phyloP scores from a whole-genome alignment of 2,888 invertebrate species.

The Amphipyra berbera region DNA sequence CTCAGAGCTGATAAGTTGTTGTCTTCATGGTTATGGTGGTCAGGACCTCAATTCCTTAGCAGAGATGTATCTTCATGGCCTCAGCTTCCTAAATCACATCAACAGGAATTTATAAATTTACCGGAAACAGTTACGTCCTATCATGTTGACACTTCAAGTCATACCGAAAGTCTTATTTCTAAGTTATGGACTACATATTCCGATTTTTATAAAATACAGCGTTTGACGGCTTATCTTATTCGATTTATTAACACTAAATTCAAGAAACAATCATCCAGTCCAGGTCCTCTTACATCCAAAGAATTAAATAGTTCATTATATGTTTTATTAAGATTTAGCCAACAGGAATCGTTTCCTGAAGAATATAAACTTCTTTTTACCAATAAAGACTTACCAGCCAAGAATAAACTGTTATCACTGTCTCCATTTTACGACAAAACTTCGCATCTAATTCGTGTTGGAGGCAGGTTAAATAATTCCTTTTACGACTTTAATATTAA shows the following conservation, averaged over 20 bases:
- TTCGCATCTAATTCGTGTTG: slow-evolving; percentile 34
- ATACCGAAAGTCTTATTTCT: not conserved
- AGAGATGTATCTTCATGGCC: not conserved
- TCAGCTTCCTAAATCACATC: slow-evolving; percentile 11
- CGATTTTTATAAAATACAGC: too few species aligned
- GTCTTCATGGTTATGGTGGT: too few species aligned
- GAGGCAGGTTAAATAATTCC: slow-evolving; percentile 45
- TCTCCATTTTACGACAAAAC: too few species aligned
- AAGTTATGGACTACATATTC: slow-evolving; percentile 1
- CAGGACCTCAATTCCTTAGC: slow-evolving; percentile 10
- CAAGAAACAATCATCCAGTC: too few species aligned
- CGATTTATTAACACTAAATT: too few species aligned
- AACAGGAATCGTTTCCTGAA: too few species aligned
- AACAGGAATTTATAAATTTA: not conserved
- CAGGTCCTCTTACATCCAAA: too few species aligned
- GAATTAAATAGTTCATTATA: slow-evolving; percentile 4
- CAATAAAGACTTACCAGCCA: too few species aligned
- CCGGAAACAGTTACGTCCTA: slow-evolving; percentile 8
- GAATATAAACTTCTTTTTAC: too few species aligned
- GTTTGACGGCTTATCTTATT: too few species aligned
- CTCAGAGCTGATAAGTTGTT: too few species aligned
- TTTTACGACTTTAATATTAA: slow-evolving; percentile 41
- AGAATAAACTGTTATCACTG: too few species aligned
- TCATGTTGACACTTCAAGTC: slow-evolving; percentile 7
- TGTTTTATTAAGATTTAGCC: slow-evolving; percentile 2